A percentile compares a stretch with the other conserved stretches of the same genome.
phyloP scores from a whole-genome alignment of 2,113 vertebrate genomes.

The Gorsachius goisagi region DNA sequence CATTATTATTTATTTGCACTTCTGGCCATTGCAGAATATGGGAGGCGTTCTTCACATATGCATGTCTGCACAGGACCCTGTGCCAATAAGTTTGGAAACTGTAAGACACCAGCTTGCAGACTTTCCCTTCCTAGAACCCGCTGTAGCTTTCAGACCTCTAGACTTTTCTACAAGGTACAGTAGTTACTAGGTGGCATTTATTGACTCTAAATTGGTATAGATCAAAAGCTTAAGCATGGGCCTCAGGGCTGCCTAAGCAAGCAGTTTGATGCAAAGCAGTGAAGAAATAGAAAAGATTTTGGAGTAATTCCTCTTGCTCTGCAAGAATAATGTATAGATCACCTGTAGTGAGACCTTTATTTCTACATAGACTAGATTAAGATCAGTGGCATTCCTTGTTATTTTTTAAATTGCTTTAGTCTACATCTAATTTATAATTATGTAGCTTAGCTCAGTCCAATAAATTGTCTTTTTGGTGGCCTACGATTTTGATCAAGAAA shows the following conservation, averaged over 20 bases:
- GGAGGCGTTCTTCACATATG: not conserved
- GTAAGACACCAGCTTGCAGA: not conserved
- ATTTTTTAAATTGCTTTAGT: not conserved
- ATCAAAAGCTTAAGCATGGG: not conserved
- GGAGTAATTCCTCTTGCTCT: not conserved
- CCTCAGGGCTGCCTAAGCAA: not conserved
- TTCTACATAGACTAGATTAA: not conserved
- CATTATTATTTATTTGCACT: not conserved
- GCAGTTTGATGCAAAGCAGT: not conserved
- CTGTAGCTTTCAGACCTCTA: not conserved
- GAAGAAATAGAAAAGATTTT: not conserved
- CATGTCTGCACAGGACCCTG: not conserved
- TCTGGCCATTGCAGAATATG: not conserved
- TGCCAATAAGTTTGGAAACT: not conserved
- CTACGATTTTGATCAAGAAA: not conserved
- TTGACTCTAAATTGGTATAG: not conserved
- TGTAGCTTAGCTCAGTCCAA: not conserved
- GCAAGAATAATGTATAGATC: not conserved
- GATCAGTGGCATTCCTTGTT: not conserved
- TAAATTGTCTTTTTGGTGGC: not conserved
- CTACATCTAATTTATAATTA: not conserved
- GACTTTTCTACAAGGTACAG: not conserved
- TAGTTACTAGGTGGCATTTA: not conserved
- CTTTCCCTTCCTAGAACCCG: not conserved
- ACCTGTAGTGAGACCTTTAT: not conserved